Conservation (phyloP, 2,888 invertebrate genomes). For the Sipha maydis region DNA sequence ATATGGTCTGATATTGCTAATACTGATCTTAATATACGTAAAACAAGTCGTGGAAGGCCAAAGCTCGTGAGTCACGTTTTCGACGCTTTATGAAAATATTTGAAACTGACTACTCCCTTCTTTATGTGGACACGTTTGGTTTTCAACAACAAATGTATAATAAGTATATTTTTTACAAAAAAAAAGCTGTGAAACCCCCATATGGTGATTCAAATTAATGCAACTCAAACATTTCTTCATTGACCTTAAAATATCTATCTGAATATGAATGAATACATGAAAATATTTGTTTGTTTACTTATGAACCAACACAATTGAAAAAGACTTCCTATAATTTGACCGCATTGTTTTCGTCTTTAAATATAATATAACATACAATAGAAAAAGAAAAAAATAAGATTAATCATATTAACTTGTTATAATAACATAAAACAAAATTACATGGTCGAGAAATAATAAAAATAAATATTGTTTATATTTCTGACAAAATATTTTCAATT, state of each 20-base stretch:
- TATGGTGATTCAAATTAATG: background rate
- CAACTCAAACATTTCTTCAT: background rate
- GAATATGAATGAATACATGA: conserved; percentile 13
- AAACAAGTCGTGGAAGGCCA: conserved; percentile 41
- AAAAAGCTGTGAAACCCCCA: conserved; percentile 9
- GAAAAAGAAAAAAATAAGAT: conserved; percentile 12
- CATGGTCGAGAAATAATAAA: background rate
- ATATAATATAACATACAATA: background rate
- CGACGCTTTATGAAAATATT: conserved; percentile 49
- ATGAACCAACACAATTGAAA: conserved; percentile 24
- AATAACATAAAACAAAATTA: conserved; percentile 8
- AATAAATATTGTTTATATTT: background rate
- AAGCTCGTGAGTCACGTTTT: conserved; percentile 61
- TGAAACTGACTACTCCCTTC: background rate
- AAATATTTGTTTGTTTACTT: conserved; percentile 27
- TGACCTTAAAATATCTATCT: conserved; percentile 31
- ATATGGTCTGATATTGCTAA: conserved; percentile 10
- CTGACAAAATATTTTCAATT: background rate
- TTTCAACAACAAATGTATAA: background rate
- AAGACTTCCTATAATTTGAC: conserved; percentile 36
- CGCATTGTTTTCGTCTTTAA: conserved; percentile 37
- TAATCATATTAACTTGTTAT: background rate
- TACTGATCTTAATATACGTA: background rate
- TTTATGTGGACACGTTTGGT: background rate
- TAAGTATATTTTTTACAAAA: background rate